These are phyloP conservation scores for Neotoxoptera formosana DNA, from an alignment of 1,140 invertebrate genomes.

Conservation along the genomic window DNA sequence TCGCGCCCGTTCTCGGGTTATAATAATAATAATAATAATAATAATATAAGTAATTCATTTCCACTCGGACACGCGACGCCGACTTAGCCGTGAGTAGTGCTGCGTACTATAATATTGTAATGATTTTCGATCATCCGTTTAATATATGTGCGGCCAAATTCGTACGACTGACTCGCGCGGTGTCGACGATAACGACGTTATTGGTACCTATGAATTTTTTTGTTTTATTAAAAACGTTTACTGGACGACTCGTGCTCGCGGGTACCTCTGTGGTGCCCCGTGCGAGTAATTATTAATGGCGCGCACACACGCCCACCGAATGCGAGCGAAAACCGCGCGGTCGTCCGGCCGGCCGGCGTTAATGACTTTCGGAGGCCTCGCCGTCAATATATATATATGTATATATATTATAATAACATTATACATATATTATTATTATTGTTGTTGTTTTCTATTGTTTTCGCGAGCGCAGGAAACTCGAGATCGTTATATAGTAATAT, in stretches of 20 bases:
- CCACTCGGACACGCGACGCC: neutral
- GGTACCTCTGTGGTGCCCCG: neutral
- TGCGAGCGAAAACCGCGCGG: neutral
- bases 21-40: neutral
- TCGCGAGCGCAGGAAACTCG: neutral
- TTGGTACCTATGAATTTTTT: too few relatives aligned
- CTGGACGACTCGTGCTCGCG: neutral
- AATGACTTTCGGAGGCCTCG: neutral
- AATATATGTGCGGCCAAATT: neutral
- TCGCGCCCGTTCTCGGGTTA: neutral
- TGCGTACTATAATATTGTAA: neutral
- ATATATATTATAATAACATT: neutral
- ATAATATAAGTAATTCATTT: neutral
- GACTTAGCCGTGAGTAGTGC: neutral
- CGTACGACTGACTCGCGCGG: neutral
- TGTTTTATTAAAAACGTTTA: neutral
- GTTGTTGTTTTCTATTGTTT: neutral
- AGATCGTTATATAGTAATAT: conserved; percentile 15
- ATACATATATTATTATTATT: neutral
- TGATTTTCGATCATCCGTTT: neutral
- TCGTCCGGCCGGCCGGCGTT: neutral
- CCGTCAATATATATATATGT: neutral
- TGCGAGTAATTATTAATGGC: neutral
- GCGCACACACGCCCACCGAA: too few relatives aligned
- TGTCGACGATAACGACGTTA: neutral